phyloP scores from a whole-genome alignment of 2,888 invertebrate genomes.

The Disparrhopalites patrizii region DNA sequence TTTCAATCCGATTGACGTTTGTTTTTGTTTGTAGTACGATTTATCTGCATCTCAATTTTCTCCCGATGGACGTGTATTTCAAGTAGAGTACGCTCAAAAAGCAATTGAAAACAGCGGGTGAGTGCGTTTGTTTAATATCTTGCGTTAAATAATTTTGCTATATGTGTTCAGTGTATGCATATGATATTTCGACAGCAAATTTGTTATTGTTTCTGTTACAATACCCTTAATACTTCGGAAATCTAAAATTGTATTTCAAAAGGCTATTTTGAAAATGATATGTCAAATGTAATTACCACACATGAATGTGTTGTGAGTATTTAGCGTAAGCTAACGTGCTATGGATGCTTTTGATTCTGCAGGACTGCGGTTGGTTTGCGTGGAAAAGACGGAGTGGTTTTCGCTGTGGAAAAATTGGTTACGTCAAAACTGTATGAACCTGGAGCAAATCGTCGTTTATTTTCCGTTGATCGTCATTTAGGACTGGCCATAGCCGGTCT shows the following conservation, averaged over 20 bases:
- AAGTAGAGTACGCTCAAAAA: conserved; percentile 99
- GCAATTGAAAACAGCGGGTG: conserved; percentile 96
- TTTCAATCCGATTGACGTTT: too few relatives aligned
- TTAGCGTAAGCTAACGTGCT: not conserved
- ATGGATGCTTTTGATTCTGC: conserved; percentile 30
- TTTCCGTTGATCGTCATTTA: conserved; percentile 87
- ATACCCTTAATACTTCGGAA: too few relatives aligned
- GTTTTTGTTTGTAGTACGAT: conserved; percentile 75
- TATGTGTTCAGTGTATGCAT: not conserved
- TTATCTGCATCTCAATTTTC: conserved; percentile 99
- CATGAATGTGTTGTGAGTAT: too few relatives aligned
- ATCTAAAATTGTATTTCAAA: too few relatives aligned
- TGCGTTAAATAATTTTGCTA: not conserved
- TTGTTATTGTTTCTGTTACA: not conserved
- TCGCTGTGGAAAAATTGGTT: conserved; percentile 95
- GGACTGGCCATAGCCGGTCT: conserved; percentile 92
- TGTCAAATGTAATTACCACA: too few relatives aligned
- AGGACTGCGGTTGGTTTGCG: conserved; percentile 88
- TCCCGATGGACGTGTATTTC: conserved; percentile 97
- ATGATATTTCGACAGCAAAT: not conserved
- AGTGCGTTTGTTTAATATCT: conserved; percentile 47
- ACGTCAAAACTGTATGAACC: conserved; percentile 89
- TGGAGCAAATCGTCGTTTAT: conserved; percentile 85
- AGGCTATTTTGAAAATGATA: too few relatives aligned
- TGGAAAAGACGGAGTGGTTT: conserved; percentile 93